A percentile compares a stretch with the other conserved stretches of the same genome.
phyloP scores from a whole-genome alignment of 1,140 invertebrate genomes.

The Phortica variegata region DNA sequence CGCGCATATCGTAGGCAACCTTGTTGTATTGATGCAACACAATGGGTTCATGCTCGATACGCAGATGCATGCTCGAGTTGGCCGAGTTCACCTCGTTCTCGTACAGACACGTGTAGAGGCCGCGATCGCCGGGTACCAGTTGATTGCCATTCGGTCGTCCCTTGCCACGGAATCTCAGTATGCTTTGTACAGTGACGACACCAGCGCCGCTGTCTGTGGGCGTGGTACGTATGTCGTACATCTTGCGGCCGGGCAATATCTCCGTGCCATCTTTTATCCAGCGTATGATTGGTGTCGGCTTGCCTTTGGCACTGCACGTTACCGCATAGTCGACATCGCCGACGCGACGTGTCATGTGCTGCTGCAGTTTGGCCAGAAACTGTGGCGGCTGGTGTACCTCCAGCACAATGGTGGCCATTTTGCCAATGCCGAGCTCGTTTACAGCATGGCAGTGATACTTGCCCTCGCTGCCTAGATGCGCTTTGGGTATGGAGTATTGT shows the following conservation, averaged over 20 bases:
- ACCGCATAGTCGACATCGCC: conserved; percentile 79
- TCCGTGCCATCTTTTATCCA: conserved; percentile 87
- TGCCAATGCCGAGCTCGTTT: conserved; percentile 86
- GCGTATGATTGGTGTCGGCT: conserved; percentile 77
- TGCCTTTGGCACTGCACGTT: conserved; percentile 81
- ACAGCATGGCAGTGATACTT: conserved; percentile 85
- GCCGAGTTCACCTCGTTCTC: conserved; percentile 85
- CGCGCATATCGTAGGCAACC: conserved; percentile 81
- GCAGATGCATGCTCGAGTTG: conserved; percentile 83
- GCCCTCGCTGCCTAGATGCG: conserved; percentile 80
- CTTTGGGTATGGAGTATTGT: conserved; percentile 81
- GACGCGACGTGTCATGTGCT: conserved; percentile 76
- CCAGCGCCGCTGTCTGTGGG: conserved; percentile 70
- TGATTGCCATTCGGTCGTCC: conserved; percentile 73
- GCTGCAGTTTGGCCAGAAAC: conserved; percentile 77
- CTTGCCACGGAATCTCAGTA: conserved; percentile 74
- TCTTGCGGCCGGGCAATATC: conserved; percentile 69
- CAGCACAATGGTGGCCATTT: conserved; percentile 76
- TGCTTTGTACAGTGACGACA: conserved; percentile 80
- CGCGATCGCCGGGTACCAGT: conserved; percentile 79
- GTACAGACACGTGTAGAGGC: conserved; percentile 83
- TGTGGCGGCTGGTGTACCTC: conserved; percentile 85
- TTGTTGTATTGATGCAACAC: conserved; percentile 81
- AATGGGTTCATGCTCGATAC: conserved; percentile 88
- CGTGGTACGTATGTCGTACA: conserved; percentile 78